phyloP scores from a whole-genome alignment of 2,888 invertebrate genomes.

The Adelognathus sp. region DNA sequence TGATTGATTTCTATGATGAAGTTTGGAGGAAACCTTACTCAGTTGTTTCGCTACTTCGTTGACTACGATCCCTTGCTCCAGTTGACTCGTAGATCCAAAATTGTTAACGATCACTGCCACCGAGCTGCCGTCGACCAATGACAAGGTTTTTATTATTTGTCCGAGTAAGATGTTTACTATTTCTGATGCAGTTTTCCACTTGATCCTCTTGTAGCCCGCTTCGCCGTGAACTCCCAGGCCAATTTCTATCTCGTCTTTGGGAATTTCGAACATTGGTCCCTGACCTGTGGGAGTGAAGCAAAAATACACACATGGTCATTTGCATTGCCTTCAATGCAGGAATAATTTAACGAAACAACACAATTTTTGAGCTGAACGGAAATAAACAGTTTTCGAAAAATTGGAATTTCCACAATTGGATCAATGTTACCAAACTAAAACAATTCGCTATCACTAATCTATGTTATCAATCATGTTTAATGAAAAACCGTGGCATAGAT shows the following conservation, averaged over 20 bases:
- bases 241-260: slow-evolving; percentile 86
- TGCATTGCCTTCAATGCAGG: too few species aligned
- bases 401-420: too few species aligned
- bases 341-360: too few species aligned
- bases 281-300: slow-evolving; percentile 67
- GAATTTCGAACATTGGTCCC: slow-evolving; percentile 84
- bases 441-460: too few species aligned
- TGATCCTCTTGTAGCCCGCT: slow-evolving; percentile 83
- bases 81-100: slow-evolving; percentile 87
- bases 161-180: slow-evolving; percentile 82
- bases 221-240: slow-evolving; percentile 84
- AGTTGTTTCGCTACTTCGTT: slow-evolving; percentile 86
- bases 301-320: too few species aligned
- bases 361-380: too few species aligned
- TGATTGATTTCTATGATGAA: too few species aligned
- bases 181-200: slow-evolving; percentile 80
- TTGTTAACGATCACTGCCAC: slow-evolving; percentile 90
- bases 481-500: too few species aligned
- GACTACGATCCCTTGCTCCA: slow-evolving; percentile 89
- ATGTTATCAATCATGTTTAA: too few species aligned
- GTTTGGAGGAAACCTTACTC: slow-evolving; percentile 82
- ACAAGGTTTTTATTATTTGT: slow-evolving; percentile 67
- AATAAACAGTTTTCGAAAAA: too few species aligned
- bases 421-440: too few species aligned
- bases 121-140: slow-evolving; percentile 70